Evolutionary conservation across 2,888 invertebrate genomes (phyloP).

Genomic region (Parnassius orleans): DNA sequence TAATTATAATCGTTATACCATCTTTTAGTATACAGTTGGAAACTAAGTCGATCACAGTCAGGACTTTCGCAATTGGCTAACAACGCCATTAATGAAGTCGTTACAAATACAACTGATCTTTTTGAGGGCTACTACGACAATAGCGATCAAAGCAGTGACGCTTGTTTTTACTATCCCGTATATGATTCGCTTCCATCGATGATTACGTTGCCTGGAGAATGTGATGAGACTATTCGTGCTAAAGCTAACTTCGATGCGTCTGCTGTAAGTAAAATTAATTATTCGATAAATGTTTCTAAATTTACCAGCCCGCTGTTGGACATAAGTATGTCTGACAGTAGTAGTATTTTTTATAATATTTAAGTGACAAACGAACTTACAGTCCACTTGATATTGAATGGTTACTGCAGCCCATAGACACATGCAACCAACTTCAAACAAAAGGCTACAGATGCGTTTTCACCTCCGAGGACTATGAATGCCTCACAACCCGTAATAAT

Average conservation of each 20-base stretch:
- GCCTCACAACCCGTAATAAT: too few species aligned
- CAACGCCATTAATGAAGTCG: slow-evolving; percentile 40
- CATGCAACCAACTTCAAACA: too few species aligned
- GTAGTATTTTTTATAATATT: too few species aligned
- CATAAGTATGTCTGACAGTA: too few species aligned
- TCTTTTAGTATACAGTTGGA: slow-evolving; percentile 66
- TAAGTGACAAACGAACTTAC: too few species aligned
- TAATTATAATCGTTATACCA: background rate
- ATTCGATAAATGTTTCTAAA: background rate
- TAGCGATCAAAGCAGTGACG: slow-evolving; percentile 49
- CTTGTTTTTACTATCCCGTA: slow-evolving; percentile 65
- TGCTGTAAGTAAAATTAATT: slow-evolving; percentile 42
- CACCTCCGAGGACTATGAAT: too few species aligned
- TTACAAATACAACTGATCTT: slow-evolving; percentile 47
- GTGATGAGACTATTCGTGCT: slow-evolving; percentile 48
- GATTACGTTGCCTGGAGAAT: slow-evolving; percentile 54
- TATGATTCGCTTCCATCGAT: slow-evolving; percentile 42
- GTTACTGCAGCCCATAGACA: too few species aligned
- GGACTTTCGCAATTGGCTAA: slow-evolving; percentile 47
- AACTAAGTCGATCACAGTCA: slow-evolving; percentile 48
- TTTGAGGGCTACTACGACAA: slow-evolving; percentile 52
- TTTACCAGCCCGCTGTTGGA: background rate
- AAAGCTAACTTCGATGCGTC: slow-evolving; percentile 47
- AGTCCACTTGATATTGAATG: too few species aligned
- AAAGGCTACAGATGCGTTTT: too few species aligned